These are phyloP conservation scores for Cheilosia soror DNA, from an alignment of 2,888 invertebrate genomes.

Conservation along the genomic window DNA sequence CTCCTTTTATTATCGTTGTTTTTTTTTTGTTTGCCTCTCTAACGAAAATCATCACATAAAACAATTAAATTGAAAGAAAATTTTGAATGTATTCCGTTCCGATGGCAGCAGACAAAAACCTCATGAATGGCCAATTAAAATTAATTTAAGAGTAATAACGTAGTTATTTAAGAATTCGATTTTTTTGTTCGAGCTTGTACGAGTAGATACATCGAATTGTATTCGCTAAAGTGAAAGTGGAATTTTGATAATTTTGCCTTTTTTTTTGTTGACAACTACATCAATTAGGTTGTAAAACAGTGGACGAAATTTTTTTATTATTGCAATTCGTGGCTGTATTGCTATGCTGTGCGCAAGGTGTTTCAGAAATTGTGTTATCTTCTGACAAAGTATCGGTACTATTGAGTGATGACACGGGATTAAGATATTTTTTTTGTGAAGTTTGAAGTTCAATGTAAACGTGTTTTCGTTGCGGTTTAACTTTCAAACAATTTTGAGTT, in stretches of 20 bases:
- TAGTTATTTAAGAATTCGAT: slow-evolving; percentile 60
- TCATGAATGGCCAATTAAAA: slow-evolving; percentile 67
- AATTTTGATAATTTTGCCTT: slow-evolving; percentile 40
- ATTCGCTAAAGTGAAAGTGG: slow-evolving; percentile 50
- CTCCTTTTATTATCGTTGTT: slow-evolving; percentile 56
- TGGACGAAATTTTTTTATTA: slow-evolving; percentile 49
- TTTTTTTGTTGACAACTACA: slow-evolving; percentile 21
- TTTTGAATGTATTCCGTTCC: slow-evolving; percentile 51
- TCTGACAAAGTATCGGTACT: neutral
- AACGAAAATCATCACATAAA: slow-evolving; percentile 69
- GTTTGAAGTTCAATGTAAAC: neutral
- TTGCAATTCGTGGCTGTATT: slow-evolving; percentile 40
- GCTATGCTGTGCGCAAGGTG: slow-evolving; percentile 41
- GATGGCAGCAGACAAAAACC: slow-evolving; percentile 30
- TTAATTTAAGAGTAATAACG: slow-evolving; percentile 68
- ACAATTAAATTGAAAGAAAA: slow-evolving; percentile 66
- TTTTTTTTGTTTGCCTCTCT: slow-evolving; percentile 38
- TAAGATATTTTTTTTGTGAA: neutral
- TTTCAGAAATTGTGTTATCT: slow-evolving; percentile 51
- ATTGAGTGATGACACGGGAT: neutral
- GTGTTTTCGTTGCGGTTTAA: no score
- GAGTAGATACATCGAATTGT: neutral
- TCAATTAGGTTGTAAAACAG: slow-evolving; percentile 62
- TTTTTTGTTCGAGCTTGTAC: slow-evolving; percentile 12
- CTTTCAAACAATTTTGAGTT: no score